Evolutionary conservation across 53 echinoderm and acorn worm genomes (phyloP).

Genomic region (Echinometra lucunter): DNA sequence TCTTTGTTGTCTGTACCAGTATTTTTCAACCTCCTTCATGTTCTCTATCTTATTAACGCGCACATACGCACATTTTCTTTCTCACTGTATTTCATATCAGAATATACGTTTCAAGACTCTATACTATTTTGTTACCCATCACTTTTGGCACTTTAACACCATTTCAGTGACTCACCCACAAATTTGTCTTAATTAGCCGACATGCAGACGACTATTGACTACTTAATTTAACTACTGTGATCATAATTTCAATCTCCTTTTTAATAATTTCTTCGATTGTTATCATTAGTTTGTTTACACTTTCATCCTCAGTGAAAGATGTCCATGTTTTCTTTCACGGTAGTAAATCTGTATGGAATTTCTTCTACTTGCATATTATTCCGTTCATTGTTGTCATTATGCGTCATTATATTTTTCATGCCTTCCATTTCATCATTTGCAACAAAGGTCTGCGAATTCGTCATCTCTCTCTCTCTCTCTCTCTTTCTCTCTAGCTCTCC

Average conservation of each 20-base stretch:
- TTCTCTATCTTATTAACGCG: no score
- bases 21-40: no score
- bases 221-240: background rate
- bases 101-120: no score
- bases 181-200: slow-evolving; percentile 26
- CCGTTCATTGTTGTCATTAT: background rate
- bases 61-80: no score
- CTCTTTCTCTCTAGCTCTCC: no score
- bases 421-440: slow-evolving; percentile 4
- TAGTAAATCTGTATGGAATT: background rate
- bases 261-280: background rate
- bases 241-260: background rate
- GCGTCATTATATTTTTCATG: background rate
- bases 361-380: background rate
- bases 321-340: background rate
- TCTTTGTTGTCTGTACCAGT: no score
- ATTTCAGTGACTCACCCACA: background rate
- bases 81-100: no score
- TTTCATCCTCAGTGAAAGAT: background rate
- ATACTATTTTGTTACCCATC: background rate
- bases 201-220: background rate
- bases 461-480: background rate
- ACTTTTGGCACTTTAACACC: background rate
- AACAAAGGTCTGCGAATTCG: background rate
- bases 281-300: background rate